Conservation (phyloP, 2,797 vertebrate species). For the Catharus ustulatus region DNA sequence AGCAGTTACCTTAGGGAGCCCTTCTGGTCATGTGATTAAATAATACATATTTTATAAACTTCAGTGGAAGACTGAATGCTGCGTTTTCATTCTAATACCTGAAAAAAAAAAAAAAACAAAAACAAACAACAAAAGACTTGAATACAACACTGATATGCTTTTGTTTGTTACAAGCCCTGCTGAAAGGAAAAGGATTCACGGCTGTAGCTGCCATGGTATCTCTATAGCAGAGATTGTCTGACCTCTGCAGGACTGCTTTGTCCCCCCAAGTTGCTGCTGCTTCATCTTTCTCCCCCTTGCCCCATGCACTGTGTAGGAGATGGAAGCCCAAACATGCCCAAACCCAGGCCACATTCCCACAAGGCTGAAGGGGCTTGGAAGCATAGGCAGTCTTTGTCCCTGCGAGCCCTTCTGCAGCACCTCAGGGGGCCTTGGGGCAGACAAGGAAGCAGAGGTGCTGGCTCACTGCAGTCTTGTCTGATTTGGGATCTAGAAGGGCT, state of each 20-base stretch:
- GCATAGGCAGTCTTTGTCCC: neutral
- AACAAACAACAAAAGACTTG: neutral
- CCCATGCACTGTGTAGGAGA: neutral
- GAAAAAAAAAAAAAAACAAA: neutral
- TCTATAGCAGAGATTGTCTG: neutral
- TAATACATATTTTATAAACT: constrained; percentile 54
- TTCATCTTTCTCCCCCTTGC: neutral
- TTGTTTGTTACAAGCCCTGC: neutral
- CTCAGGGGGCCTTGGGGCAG: neutral
- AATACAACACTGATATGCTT: neutral
- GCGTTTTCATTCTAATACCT: neutral
- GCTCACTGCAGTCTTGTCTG: neutral
- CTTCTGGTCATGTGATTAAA: constrained; percentile 31
- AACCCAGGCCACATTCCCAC: neutral
- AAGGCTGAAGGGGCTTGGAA: neutral
- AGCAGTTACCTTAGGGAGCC: constrained; percentile 24
- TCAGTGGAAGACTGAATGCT: constrained; percentile 17
- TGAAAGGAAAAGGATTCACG: neutral
- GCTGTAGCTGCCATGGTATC: neutral
- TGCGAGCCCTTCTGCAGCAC: rapidly evolving
- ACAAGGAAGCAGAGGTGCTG: neutral
- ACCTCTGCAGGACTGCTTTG: neutral
- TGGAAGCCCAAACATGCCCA: neutral
- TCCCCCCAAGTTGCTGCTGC: neutral
- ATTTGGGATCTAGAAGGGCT: neutral